Evolutionary conservation across 2,113 vertebrate species (phyloP).

Genomic region (Turdus rufiventris): DNA sequence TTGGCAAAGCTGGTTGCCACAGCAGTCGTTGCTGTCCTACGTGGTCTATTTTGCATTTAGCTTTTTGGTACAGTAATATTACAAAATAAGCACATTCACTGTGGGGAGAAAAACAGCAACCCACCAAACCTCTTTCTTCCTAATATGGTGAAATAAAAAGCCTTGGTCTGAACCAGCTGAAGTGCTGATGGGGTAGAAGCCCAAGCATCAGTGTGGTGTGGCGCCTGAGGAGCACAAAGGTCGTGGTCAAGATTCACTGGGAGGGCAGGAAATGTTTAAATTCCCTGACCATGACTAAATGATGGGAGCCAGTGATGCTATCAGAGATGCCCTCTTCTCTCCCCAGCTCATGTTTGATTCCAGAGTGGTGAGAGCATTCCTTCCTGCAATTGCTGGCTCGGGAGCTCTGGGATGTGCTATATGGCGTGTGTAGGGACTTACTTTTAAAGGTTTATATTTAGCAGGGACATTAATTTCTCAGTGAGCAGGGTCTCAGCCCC

Average conservation of each 20-base stretch:
- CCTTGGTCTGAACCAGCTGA: neutral
- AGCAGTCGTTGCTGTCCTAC: conserved; percentile 4
- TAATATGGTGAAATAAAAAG: conserved; percentile 65
- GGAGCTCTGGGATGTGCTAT: neutral
- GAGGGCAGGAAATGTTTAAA: conserved; percentile 49
- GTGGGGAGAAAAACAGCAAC: neutral
- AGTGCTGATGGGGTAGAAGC: neutral
- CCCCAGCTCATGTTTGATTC: neutral
- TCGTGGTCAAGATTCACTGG: neutral
- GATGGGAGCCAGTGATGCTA: neutral
- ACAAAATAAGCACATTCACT: conserved; percentile 14
- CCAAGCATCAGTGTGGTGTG: neutral
- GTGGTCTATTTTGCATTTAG: conserved; percentile 36
- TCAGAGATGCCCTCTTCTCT: neutral
- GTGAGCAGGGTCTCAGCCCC: neutral
- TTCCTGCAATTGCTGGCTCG: accelerated
- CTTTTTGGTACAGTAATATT: conserved; percentile 41
- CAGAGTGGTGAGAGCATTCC: neutral
- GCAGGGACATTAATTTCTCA: neutral
- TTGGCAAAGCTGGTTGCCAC: neutral
- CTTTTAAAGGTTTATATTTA: neutral
- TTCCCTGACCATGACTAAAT: conserved; percentile 42
- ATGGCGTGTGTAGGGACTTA: neutral
- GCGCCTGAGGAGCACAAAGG: neutral
- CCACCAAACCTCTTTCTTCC: conserved; percentile 34